Base-by-base conservation (phyloP, 2,797 vertebrate genomes). In the Falco rusticolus region DNA sequence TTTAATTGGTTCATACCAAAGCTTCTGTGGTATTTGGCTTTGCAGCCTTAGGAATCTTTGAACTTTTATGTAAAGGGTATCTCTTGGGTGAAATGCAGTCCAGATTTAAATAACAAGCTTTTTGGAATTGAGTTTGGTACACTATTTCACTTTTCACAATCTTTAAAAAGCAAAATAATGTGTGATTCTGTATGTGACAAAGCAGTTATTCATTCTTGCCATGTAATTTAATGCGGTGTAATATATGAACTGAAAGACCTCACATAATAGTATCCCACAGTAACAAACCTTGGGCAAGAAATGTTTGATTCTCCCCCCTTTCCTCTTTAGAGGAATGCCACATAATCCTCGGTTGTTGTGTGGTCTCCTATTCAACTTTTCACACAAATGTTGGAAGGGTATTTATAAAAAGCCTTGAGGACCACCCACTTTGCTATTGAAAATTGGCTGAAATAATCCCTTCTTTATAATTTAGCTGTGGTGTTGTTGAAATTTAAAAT, bases 401-500 rank as follows among this genome's bases (percentile, higher is more conserved):
- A 93, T 96, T 97, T 97, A 96, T 96, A 95, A 97, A 90, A 91
- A 96, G 91, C 75, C 93, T 92, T 79, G 75, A 89, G 89, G 97
- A 96, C 98, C 98, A 98, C 98, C 97, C 97, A 96, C 93, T 96
- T 86, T 71, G 97, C 96, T 96, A 96, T 96, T 97, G 96, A 95
- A 95, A 94, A 95, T 91, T 91, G 91, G 82, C 88, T 94, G 90
- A 96, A 97, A 97, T 96, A 98, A 97, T 97, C 97, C 96, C 74
- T 86, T 93, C 97, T 97, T 96, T 97, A 94, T 97, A 94, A 96
- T 95, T 87, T 95, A 79, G 89, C 92, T 50, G 95, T 79, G 86
- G 78, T 94, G 97, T n/a, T 83, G 95, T 93, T 6, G 60, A 95
- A 96, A 96, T 97, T 88, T 90, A 47, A 97, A 97, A 92, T 91